Percentiles rank a stretch among this genome's conserved stretches.
Evolutionary conservation across 1,140 invertebrate genomes (phyloP).

Genomic region (Macrotrachela quadricornifera): DNA sequence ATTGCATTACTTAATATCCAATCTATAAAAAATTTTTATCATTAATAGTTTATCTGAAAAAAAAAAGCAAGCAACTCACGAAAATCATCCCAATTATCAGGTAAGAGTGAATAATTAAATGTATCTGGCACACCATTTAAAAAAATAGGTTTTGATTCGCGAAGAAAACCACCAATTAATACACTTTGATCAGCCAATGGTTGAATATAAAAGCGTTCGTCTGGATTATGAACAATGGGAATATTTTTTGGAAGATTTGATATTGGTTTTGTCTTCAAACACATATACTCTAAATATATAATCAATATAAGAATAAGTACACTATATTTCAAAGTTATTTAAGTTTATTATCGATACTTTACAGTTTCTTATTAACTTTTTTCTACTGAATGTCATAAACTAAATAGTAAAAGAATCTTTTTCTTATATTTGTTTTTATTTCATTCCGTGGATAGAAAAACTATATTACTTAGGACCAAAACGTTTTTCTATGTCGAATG

Average conservation of each 20-base stretch:
- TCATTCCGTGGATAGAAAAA: too few relatives aligned
- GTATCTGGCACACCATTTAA: conserved; percentile 41
- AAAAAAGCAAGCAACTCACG: conserved; percentile 24
- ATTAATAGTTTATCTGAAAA: not conserved
- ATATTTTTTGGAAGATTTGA: conserved; percentile 1
- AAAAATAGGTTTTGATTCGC: conserved; percentile 58
- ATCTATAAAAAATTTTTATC: conserved; percentile 24
- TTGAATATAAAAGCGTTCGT: conserved; percentile 63
- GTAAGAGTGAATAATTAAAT: conserved; percentile 32
- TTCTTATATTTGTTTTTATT: too few relatives aligned
- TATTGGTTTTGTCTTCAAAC: not conserved
- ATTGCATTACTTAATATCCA: conserved; percentile 61
- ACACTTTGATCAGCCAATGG: conserved; percentile 46
- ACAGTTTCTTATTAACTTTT: too few relatives aligned
- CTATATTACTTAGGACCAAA: too few relatives aligned
- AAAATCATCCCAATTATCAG: conserved; percentile 81
- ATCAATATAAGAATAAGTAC: too few relatives aligned
- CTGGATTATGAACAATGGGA: conserved; percentile 62
- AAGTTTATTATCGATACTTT: too few relatives aligned
- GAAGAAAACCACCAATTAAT: conserved; percentile 61
- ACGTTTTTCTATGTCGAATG: too few relatives aligned
- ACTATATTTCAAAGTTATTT: too few relatives aligned
- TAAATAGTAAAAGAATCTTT: too few relatives aligned
- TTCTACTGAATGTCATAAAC: too few relatives aligned
- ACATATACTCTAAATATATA: not conserved